Evolutionary conservation across 1,140 invertebrate genomes (phyloP).

Genomic region (Drusus annulatus): DNA sequence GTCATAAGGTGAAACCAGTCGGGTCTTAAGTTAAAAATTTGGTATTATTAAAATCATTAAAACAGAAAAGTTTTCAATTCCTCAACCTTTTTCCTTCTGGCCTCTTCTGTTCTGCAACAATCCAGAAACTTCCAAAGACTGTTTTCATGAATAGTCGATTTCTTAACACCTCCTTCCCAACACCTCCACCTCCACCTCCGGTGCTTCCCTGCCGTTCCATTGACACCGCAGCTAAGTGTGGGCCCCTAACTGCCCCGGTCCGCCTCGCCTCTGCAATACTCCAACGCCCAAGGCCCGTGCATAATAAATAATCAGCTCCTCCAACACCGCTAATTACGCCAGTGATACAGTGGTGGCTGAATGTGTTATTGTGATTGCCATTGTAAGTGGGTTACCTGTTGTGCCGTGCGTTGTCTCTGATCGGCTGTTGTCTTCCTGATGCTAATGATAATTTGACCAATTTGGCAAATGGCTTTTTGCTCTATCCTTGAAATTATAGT

Average conservation of each 20-base stretch:
- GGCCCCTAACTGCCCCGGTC: constrained; percentile 6
- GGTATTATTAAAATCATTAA: no score
- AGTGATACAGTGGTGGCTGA: constrained; percentile 4
- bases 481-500: neutral
- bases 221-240: constrained; percentile 5
- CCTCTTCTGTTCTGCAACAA: no score
- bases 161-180: no score
- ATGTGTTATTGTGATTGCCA: neutral
- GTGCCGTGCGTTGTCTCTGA: neutral
- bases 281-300: neutral
- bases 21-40: no score
- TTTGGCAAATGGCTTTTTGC: neutral
- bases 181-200: no score
- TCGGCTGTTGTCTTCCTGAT: neutral
- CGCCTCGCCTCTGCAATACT: neutral
- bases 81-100: no score
- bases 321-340: constrained; percentile 19
- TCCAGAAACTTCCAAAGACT: no score
- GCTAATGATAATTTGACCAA: neutral
- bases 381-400: neutral
- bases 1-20: no score
- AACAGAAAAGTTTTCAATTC: no score
- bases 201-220: no score
- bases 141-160: no score
- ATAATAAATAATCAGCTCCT: constrained; percentile 12